phyloP scores from a whole-genome alignment of 2,113 vertebrate genomes.

The Theristicus caerulescens region DNA sequence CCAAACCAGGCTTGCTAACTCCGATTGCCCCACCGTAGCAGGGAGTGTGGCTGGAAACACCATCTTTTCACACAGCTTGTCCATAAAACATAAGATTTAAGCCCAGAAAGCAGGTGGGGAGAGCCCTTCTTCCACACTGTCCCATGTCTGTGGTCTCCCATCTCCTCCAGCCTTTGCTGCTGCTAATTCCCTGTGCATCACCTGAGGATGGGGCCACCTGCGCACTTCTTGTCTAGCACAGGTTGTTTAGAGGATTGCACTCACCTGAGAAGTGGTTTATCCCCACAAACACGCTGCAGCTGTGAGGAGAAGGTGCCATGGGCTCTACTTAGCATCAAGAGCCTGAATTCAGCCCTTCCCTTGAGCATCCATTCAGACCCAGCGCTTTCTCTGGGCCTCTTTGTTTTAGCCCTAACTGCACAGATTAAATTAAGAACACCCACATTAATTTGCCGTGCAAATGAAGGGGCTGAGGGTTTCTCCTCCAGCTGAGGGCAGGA shows the following conservation, averaged over 20 bases:
- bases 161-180: background rate
- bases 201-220: background rate
- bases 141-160: background rate
- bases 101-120: background rate
- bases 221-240: background rate
- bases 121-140: background rate
- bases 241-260: background rate
- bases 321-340: background rate
- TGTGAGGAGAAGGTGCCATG: background rate
- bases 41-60: background rate
- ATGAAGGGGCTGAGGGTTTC: background rate
- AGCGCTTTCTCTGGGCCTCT: background rate
- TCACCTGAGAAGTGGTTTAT: background rate
- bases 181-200: background rate
- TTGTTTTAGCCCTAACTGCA: background rate
- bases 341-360: background rate
- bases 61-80: background rate
- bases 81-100: background rate
- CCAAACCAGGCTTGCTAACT: background rate
- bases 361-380: background rate
- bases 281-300: background rate
- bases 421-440: background rate
- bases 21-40: accelerated
- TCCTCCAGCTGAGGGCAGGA: background rate
- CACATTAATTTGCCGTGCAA: background rate